A percentile compares a stretch with the other conserved stretches of the same genome.
phyloP scores from a whole-genome alignment of 2,888 invertebrate species.

The Pecten maximus region DNA sequence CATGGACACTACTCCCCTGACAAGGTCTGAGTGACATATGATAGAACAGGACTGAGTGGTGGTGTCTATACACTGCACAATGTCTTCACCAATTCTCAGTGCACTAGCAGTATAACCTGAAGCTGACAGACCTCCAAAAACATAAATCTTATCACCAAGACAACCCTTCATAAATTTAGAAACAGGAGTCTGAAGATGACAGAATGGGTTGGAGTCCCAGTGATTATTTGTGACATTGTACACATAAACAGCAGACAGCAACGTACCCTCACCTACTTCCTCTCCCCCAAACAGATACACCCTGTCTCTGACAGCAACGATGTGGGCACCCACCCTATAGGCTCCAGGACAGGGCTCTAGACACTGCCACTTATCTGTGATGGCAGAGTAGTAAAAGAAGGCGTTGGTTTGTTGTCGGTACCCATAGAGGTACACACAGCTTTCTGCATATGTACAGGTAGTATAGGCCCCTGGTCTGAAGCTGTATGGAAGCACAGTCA shows the following conservation, averaged over 20 bases:
- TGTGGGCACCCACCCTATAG: not conserved
- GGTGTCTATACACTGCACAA: constrained; percentile 5
- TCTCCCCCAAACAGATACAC: not conserved
- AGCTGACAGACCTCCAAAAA: not conserved
- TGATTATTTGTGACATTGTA: constrained; percentile 11
- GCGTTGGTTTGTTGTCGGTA: constrained; percentile 8
- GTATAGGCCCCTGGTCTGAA: not conserved
- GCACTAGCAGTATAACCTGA: not conserved
- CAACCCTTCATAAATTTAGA: not conserved
- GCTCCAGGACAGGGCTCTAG: not conserved
- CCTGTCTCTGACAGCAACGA: not conserved
- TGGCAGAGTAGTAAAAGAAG: constrained; percentile 9
- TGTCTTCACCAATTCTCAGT: not conserved
- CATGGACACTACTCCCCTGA: not conserved
- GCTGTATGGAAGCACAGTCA: constrained; percentile 13
- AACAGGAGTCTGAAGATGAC: not conserved
- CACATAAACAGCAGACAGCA: not conserved
- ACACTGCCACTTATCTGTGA: constrained; percentile 3
- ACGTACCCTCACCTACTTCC: not conserved
- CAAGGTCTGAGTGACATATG: not conserved
- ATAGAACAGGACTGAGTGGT: not conserved
- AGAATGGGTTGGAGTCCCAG: not conserved
- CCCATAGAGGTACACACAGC: not conserved
- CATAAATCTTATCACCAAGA: not conserved
- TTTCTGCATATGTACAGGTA: constrained; percentile 9